These are phyloP conservation scores for Lathamus discolor DNA, from an alignment of 2,113 vertebrate species.

Conservation along the genomic window DNA sequence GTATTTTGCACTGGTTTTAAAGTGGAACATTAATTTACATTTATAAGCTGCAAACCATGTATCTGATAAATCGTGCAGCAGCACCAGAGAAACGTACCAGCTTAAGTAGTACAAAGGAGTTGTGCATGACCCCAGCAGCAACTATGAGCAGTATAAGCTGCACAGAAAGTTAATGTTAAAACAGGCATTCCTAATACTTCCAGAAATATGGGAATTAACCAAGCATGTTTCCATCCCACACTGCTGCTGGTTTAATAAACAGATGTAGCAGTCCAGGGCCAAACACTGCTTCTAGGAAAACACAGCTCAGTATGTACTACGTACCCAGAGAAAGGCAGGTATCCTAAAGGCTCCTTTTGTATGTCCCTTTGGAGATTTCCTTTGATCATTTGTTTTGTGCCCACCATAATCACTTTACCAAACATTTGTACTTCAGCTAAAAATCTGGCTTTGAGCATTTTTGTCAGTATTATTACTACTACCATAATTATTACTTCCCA, in stretches of 20 bases:
- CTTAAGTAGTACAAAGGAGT: background rate
- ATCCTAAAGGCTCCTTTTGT: background rate
- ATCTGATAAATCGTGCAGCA: background rate
- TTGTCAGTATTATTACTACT: background rate
- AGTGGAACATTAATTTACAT: background rate
- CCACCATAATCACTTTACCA: background rate
- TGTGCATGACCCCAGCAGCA: background rate
- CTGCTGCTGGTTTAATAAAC: background rate
- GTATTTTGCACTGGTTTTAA: background rate
- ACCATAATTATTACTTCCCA: background rate
- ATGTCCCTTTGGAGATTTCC: background rate
- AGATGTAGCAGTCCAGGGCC: background rate
- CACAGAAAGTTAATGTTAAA: background rate
- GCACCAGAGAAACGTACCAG: background rate
- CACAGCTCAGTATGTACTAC: background rate
- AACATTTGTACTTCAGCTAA: background rate
- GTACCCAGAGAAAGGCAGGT: background rate
- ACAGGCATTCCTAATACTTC: background rate
- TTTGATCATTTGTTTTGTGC: background rate
- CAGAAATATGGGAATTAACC: background rate
- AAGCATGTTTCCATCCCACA: background rate
- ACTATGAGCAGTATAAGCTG: background rate
- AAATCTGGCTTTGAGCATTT: background rate
- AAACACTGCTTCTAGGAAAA: conserved; percentile 22
- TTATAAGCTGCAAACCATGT: background rate